These are phyloP conservation scores for Pantala flavescens DNA, from an alignment of 1,140 invertebrate species.

Conservation along the genomic window DNA sequence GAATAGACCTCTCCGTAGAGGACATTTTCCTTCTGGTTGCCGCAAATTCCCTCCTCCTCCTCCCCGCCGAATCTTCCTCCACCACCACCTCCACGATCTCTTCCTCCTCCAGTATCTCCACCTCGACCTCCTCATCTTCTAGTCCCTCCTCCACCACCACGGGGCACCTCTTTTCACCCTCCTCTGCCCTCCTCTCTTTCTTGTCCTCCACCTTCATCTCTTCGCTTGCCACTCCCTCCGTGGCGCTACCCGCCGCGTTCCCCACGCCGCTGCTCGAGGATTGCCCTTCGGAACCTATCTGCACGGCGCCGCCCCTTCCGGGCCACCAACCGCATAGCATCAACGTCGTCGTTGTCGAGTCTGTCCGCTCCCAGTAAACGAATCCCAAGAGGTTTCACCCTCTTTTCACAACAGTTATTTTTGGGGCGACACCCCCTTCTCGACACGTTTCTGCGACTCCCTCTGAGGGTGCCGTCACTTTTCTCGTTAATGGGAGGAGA, in stretches of 20 bases:
- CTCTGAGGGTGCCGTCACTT: too few relatives aligned
- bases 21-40: background rate
- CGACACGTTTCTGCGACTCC: too few relatives aligned
- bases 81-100: background rate
- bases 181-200: background rate
- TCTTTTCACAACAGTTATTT: too few relatives aligned
- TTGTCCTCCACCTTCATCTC: background rate
- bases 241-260: background rate
- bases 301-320: background rate
- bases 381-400: background rate
- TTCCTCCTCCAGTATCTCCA: background rate
- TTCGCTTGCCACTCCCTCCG: too few relatives aligned
- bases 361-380: background rate
- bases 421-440: too few relatives aligned
- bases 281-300: background rate
- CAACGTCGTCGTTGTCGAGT: background rate
- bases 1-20: background rate
- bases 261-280: background rate
- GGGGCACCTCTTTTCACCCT: background rate
- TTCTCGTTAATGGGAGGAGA: too few relatives aligned
- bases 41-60: background rate
- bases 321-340: conserved; percentile 6
- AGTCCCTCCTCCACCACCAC: background rate
- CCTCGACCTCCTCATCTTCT: background rate
- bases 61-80: background rate